Base-by-base conservation (phyloP, 2,113 vertebrate genomes). In the Gavia stellata region DNA sequence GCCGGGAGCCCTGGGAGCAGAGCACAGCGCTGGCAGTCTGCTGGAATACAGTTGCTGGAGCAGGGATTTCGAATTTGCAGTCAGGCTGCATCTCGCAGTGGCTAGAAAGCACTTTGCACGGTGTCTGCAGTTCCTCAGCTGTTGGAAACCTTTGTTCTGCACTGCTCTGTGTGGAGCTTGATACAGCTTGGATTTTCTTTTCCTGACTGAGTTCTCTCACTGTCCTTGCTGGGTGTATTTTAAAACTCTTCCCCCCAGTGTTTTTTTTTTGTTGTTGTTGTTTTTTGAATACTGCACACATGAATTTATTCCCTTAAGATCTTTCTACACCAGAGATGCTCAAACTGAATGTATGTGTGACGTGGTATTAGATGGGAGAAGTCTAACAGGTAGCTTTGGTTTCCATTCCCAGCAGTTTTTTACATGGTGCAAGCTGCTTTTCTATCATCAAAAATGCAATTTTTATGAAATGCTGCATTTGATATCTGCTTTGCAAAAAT, bases 131-230 rank as follows among this genome's bases (percentile, higher is more conserved):
- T 77, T 89, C 56, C 45, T 90, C 78, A 89, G 96, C 83, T 79
- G 70, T 38, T 94, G 92, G 89, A 94, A 92, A 80, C 86, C 94
- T 94, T 92, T 86, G 84, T 92, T 95, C 38, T 70, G 62, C 3
- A 0, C 70, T 75, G 58, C 33, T 81, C 65, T 65, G 23, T 15
- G 34, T 49, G 53, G 47, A 84, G 86, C 83, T 75, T 38, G 44
- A 89, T 89, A 61, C 3, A 92, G 63, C 21, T 12, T 53, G 53
- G 40, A 7, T 72, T 34, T 88, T 53, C 38, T 89, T 88, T 72
- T 20, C 4, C 44, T 68, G 49, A 33, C 55, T 21, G 40, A 73
- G 28, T 75, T 92, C 72, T 68, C 7, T 86, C 92, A 58, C 56
- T 89, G 52, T 75, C 53, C 33, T 89, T 42, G 23, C 33, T 79